These are phyloP conservation scores for Scaptomyza pallida DNA, from an alignment of 1,140 invertebrate genomes.

Conservation along the genomic window DNA sequence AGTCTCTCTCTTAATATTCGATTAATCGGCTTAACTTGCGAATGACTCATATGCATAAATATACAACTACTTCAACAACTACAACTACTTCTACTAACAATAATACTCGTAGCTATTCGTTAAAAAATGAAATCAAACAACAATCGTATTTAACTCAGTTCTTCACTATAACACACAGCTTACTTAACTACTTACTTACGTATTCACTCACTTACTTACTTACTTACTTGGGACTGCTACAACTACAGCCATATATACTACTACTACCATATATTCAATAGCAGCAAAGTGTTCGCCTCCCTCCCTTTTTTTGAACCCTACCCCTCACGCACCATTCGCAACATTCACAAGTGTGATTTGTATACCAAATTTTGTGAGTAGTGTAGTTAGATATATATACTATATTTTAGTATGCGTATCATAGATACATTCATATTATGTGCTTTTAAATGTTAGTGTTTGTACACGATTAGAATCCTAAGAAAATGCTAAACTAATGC, in stretches of 20 bases:
- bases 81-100: not conserved
- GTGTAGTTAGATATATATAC: slow-evolving; percentile 35
- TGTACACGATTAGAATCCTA: slow-evolving; percentile 1
- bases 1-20: not conserved
- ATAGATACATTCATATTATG: slow-evolving; percentile 4
- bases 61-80: slow-evolving; percentile 22
- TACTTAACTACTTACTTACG: not conserved
- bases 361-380: slow-evolving; percentile 29
- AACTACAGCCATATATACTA: slow-evolving; percentile 7
- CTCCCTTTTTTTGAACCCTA: not conserved
- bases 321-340: slow-evolving; percentile 33
- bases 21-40: slow-evolving; percentile 77
- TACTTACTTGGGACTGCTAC: slow-evolving; percentile 21
- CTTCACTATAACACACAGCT: slow-evolving; percentile 29
- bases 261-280: slow-evolving; percentile 24
- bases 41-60: slow-evolving; percentile 76
- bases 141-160: slow-evolving; percentile 3
- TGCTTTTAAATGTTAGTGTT: slow-evolving; percentile 13
- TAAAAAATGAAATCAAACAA: too few species aligned
- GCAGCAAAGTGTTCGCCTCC: slow-evolving; percentile 6
- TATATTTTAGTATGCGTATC: slow-evolving; percentile 6
- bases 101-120: slow-evolving; percentile 32
- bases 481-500: not conserved
- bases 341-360: slow-evolving; percentile 36
- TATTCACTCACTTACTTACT: not conserved